phyloP scores from a whole-genome alignment of 2,113 vertebrate species.

The Aspidoscelis tigris region DNA sequence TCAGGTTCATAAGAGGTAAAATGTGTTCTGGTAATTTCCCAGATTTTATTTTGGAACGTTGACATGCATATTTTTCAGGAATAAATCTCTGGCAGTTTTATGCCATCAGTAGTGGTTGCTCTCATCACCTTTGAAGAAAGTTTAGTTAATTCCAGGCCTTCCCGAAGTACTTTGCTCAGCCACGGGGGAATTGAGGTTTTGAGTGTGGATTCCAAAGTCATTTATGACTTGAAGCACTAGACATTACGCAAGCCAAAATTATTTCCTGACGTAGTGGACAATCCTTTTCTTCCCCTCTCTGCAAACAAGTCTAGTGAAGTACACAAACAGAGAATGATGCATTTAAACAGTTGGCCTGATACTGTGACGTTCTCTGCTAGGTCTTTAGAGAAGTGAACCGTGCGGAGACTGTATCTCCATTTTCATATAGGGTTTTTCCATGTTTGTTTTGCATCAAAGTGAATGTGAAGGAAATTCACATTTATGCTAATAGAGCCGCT shows the following conservation, averaged over 20 bases:
- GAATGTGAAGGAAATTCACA: too few relatives aligned
- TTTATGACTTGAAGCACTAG: neutral
- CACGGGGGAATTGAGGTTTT: neutral
- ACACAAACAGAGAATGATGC: neutral
- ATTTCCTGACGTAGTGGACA: neutral
- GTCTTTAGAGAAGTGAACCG: neutral
- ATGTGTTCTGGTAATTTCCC: slow-evolving; percentile 5
- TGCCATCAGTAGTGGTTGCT: neutral
- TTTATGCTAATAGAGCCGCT: too few relatives aligned
- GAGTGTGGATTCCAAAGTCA: neutral
- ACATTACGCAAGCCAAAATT: neutral
- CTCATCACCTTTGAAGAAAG: neutral
- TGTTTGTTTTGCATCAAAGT: too few relatives aligned
- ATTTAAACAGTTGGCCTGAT: too few relatives aligned
- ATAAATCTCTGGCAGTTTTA: neutral
- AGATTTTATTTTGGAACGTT: slow-evolving; percentile 15
- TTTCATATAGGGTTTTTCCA: too few relatives aligned
- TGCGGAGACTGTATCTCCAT: too few relatives aligned
- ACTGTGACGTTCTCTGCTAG: neutral
- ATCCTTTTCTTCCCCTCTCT: neutral
- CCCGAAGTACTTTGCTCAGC: neutral
- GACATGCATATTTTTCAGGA: neutral
- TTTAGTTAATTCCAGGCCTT: neutral
- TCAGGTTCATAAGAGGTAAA: slow-evolving; percentile 12
- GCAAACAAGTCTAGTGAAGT: neutral